phyloP scores from a whole-genome alignment of 2,113 vertebrate species.

The Alligator mississippiensis region DNA sequence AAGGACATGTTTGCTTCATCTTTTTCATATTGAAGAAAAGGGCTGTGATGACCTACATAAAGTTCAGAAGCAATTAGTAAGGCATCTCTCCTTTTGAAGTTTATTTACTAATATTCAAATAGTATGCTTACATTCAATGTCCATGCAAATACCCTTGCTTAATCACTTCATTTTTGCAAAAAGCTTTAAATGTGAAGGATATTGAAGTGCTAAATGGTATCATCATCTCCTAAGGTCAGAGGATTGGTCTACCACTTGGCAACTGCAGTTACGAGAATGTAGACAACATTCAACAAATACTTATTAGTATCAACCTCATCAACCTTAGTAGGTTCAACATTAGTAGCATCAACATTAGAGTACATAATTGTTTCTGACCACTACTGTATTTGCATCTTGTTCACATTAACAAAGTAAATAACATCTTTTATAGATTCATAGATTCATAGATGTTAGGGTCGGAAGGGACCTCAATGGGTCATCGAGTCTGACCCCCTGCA shows the following conservation, averaged over 20 bases:
- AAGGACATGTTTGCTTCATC: not conserved
- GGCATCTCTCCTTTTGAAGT: not conserved
- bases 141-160: not conserved
- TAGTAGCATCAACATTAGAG: not conserved
- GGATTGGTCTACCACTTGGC: not conserved
- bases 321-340: too few relatives aligned
- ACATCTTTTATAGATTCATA: not conserved
- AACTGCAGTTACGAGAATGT: not conserved
- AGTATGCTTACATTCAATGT: not conserved
- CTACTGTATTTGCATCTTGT: not conserved
- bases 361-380: not conserved
- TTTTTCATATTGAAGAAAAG: not conserved
- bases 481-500: too few relatives aligned
- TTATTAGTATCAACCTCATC: not conserved
- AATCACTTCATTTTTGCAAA: not conserved
- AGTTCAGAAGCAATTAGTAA: not conserved
- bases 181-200: not conserved
- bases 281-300: not conserved
- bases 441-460: too few relatives aligned
- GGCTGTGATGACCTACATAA: not conserved
- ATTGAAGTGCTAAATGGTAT: not conserved
- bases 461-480: too few relatives aligned
- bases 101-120: not conserved
- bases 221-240: not conserved
- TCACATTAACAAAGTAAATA: not conserved